These are phyloP conservation scores for Urophycis tenuis DNA, from an alignment of 2,797 vertebrate genomes.

Conservation along the genomic window DNA sequence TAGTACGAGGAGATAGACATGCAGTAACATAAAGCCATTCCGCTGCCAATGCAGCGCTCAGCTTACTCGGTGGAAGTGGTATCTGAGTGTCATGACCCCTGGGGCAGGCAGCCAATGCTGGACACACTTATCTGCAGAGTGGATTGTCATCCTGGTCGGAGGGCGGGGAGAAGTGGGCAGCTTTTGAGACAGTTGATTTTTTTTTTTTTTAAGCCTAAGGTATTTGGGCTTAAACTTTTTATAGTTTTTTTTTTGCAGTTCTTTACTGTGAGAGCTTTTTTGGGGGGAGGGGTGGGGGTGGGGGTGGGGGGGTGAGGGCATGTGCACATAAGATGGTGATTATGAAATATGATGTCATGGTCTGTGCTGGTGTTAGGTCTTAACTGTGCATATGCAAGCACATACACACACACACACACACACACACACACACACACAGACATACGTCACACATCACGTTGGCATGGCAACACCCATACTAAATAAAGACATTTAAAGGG, in stretches of 20 bases:
- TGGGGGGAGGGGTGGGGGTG: constrained; percentile 1
- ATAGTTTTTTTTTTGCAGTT: constrained; percentile 33
- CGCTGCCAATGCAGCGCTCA: background rate
- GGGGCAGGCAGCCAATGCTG: background rate
- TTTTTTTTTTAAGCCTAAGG: background rate
- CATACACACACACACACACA: constrained; percentile 5
- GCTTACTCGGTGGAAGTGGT: background rate
- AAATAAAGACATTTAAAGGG: constrained; percentile 15
- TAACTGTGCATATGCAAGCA: constrained; percentile 40
- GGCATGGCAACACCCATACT: constrained; percentile 25
- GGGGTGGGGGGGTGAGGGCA: constrained; percentile 13
- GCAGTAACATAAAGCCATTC: background rate
- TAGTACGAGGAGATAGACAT: background rate
- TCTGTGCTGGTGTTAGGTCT: constrained; percentile 26
- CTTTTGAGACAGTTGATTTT: background rate
- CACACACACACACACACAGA: constrained; percentile 2
- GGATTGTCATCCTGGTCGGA: background rate
- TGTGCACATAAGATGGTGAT: constrained; percentile 32
- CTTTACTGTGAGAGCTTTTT: constrained; percentile 4
- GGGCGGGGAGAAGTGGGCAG: background rate
- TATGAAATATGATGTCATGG: constrained; percentile 52
- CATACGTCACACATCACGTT: constrained; percentile 12
- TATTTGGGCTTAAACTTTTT: background rate
- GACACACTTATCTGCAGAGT: background rate
- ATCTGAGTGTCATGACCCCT: background rate